These are phyloP conservation scores for Echiichthys vipera DNA, from an alignment of 2,797 vertebrate genomes.

Conservation along the genomic window DNA sequence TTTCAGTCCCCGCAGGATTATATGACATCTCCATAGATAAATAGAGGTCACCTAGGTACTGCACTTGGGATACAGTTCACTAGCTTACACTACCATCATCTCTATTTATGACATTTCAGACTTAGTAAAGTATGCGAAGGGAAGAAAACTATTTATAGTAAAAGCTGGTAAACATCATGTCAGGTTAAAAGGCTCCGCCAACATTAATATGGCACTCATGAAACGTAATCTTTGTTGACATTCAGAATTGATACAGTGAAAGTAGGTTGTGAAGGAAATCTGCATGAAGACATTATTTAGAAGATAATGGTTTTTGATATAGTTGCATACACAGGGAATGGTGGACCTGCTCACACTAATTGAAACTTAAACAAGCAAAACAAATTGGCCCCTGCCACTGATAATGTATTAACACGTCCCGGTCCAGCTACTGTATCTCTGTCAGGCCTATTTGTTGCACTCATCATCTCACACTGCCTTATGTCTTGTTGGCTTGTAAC, in stretches of 20 bases:
- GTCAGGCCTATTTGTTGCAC: constrained; percentile 42
- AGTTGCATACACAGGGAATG: not conserved
- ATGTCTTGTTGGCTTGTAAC: constrained; percentile 27
- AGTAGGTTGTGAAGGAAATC: not conserved
- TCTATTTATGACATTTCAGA: not conserved
- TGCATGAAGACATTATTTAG: not conserved
- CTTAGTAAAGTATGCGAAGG: not conserved
- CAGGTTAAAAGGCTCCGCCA: not conserved
- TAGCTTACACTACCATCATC: not conserved
- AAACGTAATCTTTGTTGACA: not conserved
- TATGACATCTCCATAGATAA: constrained; percentile 19
- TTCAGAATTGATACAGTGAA: not conserved
- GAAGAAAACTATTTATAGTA: not conserved
- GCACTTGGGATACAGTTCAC: not conserved
- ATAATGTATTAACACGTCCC: constrained; percentile 53
- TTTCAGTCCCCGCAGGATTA: constrained; percentile 17
- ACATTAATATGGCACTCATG: not conserved
- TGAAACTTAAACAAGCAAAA: constrained; percentile 69
- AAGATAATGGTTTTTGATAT: not conserved
- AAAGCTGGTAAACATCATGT: not conserved
- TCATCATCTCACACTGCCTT: constrained; percentile 37
- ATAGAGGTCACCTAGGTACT: constrained; percentile 12
- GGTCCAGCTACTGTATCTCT: constrained; percentile 38
- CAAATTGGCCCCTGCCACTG: constrained; percentile 56
- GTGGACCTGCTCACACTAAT: no score